phyloP scores from a whole-genome alignment of 1,140 invertebrate species.

The Anoplolepis gracilipes region DNA sequence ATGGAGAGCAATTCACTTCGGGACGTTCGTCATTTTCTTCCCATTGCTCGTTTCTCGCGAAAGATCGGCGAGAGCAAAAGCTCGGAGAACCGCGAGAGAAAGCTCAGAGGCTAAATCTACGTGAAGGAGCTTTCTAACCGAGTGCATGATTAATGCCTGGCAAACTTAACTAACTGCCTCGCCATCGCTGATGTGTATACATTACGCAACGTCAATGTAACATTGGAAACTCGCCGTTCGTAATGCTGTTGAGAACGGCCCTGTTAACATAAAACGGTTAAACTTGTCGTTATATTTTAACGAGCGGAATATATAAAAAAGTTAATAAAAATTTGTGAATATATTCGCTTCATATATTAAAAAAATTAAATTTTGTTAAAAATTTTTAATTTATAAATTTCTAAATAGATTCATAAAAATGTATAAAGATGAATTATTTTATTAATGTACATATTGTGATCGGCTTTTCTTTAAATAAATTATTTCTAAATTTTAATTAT shows the following conservation, averaged over 20 bases:
- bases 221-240: background rate
- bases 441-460: background rate
- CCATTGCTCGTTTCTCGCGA: background rate
- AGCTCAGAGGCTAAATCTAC: conserved; percentile 12
- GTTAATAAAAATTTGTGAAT: background rate
- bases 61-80: conserved; percentile 23
- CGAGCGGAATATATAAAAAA: background rate
- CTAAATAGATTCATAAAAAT: background rate
- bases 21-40: background rate
- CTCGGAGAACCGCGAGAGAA: background rate
- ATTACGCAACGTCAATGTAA: conserved; percentile 41
- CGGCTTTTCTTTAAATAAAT: background rate
- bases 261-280: conserved; percentile 11
- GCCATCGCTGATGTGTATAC: conserved; percentile 43
- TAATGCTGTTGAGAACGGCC: background rate
- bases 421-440: background rate
- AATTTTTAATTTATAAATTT: too few species aligned
- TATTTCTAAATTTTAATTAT: background rate
- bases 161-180: conserved; percentile 67
- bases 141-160: conserved; percentile 68
- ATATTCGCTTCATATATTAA: background rate
- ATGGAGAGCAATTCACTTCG: background rate
- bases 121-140: conserved; percentile 26
- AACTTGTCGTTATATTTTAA: background rate
- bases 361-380: background rate